Conservation (phyloP, 2,113 vertebrate genomes). For the Coturnix japonica region DNA sequence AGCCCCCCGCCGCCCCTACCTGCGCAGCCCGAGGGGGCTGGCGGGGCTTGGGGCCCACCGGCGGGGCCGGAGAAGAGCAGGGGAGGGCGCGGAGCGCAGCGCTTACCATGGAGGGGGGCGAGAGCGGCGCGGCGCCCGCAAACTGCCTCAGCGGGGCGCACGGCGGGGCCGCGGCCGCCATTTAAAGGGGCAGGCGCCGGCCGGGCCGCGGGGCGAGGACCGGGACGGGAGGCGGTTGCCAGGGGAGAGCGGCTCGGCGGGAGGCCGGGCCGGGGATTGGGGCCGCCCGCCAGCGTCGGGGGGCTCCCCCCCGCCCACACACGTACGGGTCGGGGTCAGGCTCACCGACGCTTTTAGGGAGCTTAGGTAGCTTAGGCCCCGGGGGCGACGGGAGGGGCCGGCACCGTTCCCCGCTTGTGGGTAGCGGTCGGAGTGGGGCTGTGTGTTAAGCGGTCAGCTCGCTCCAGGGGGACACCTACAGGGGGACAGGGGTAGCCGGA, state of each 20-base stretch:
- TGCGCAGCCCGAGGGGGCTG: background rate
- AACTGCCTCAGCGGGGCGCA: background rate
- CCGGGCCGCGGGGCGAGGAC: background rate
- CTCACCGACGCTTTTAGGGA: background rate
- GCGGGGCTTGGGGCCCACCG: background rate
- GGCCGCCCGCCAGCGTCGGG: background rate
- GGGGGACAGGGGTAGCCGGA: background rate
- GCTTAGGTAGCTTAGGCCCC: background rate
- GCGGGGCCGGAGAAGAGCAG: background rate
- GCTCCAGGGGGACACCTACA: background rate
- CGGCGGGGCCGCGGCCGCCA: conserved; percentile 16
- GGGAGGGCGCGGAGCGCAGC: background rate
- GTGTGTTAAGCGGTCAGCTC: background rate
- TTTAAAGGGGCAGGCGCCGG: conserved; percentile 64
- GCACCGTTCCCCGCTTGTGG: background rate
- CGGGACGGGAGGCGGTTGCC: background rate
- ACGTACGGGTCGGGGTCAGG: background rate
- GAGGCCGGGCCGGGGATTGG: background rate
- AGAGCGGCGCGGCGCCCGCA: background rate
- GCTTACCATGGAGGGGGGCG: conserved; percentile 46
- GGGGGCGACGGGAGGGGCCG: background rate
- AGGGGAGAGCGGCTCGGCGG: background rate
- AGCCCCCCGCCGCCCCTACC: no score
- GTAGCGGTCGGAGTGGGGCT: background rate
- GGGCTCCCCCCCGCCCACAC: background rate